Conservation (phyloP, 2,888 invertebrate genomes). For the Mesorhabditis sp. region DNA sequence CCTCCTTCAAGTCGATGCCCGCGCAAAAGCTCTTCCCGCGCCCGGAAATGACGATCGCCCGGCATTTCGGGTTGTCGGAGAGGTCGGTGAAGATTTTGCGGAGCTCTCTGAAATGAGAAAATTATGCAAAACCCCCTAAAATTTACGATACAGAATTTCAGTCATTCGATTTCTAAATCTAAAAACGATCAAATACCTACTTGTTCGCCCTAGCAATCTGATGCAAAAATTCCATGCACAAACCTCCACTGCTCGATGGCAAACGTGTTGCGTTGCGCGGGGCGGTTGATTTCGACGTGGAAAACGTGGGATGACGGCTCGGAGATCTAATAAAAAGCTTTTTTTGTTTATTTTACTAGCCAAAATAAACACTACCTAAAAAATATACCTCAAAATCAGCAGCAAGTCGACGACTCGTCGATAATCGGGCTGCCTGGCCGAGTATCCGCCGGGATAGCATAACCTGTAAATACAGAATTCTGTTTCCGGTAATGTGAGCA, state of each 20-base stretch:
- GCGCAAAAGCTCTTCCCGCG: constrained; percentile 82
- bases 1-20: constrained; percentile 72
- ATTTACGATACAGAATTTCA: background rate
- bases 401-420: background rate
- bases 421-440: background rate
- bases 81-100: constrained; percentile 75
- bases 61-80: constrained; percentile 74
- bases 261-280: constrained; percentile 47
- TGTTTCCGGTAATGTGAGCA: background rate
- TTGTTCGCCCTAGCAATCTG: background rate
- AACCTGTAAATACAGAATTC: background rate
- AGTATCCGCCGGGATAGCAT: background rate
- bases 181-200: background rate
- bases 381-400: constrained; percentile 2
- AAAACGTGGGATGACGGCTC: constrained; percentile 22
- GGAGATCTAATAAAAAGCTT: constrained; percentile 3
- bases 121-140: constrained; percentile 7
- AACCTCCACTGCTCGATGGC: constrained; percentile 45
- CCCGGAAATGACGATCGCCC: constrained; percentile 80
- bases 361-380: background rate
- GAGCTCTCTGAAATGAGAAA: constrained; percentile 67
- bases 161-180: background rate
- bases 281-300: constrained; percentile 47
- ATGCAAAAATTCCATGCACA: background rate
- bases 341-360: background rate